Base-by-base conservation (phyloP, 2,113 vertebrate genomes). In the Zingel zingel region DNA sequence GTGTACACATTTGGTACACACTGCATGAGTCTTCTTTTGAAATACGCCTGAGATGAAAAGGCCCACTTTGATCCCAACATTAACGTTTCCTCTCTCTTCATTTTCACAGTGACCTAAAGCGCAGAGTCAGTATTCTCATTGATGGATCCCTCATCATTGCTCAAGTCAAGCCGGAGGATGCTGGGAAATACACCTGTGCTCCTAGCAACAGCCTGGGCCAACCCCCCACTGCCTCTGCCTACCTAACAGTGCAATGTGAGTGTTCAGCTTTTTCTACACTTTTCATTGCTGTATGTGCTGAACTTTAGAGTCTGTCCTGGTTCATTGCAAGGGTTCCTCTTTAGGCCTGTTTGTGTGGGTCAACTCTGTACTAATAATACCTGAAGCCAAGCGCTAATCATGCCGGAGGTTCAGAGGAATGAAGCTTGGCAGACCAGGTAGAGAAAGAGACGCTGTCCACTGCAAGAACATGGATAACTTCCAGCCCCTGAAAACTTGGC, bases 121-220 rank as follows among this genome's bases (percentile, higher is more conserved):
- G 98, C 92, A 95, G 98, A 92, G 98, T 99, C 89, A 96, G 98
- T 82, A 99, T 99, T 95, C 95, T 99, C 88, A 98, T 99, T 0
- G 98, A 99, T 0, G 98, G 98, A 25, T 99, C 98, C 0, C 94
- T 99, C 88, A 99, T 99, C 93, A 99, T 99, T 76, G 97, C 97
- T 88, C 96, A 97, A 64, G 97, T 99, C 85, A 98, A 98, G 85
- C 97, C 98, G 0, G 98, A 99, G 88, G 98, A 99, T 94, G 94
- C 97, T 81, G 98, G 98, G 87, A 99, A 96, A 93, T 99, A 99
- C 89, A 99, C 97, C 78, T 99, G 98, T 43, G 96, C 97, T 85
- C 98, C 98, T 21, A 99, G 98, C 94, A 99, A 99, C 96, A 99
- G 98, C 92, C 96, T 99, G 84, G 98, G 98, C 79, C 97, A 94